Evolutionary conservation across 2,113 vertebrate genomes (phyloP).

Genomic region (Prinia subflava): DNA sequence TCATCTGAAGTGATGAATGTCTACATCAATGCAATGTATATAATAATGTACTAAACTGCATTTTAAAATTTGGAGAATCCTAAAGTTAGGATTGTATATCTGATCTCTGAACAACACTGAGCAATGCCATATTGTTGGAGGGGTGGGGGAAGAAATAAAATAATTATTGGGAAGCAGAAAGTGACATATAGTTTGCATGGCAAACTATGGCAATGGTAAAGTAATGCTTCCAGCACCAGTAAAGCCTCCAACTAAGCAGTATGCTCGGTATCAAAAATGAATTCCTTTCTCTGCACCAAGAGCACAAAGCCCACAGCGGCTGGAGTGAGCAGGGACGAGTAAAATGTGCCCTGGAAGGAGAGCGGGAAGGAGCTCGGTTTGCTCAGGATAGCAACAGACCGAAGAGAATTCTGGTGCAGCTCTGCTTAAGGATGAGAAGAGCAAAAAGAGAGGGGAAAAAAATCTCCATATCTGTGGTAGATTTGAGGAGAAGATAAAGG

Average conservation of each 20-base stretch:
- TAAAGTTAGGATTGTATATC: neutral
- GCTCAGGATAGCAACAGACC: neutral
- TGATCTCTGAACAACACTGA: neutral
- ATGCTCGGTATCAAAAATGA: neutral
- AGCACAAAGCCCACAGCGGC: neutral
- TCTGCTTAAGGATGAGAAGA: neutral
- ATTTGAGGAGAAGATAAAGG: neutral
- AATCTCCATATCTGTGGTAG: neutral
- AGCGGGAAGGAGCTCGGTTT: neutral
- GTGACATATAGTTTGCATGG: accelerated
- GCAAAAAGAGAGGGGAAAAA: neutral
- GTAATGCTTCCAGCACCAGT: neutral
- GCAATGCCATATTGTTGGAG: neutral
- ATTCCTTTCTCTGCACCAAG: neutral
- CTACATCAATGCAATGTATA: neutral
- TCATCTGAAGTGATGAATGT: neutral
- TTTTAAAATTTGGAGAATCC: neutral
- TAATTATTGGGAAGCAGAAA: neutral
- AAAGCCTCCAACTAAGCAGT: neutral
- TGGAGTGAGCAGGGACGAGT: neutral
- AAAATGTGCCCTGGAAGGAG: neutral
- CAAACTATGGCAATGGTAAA: neutral
- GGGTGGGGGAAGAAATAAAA: neutral
- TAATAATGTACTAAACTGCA: neutral
- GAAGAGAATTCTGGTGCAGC: neutral